A percentile compares a stretch with the other conserved stretches of the same genome.
phyloP scores from a whole-genome alignment of 2,113 vertebrate species.

The Sturnira hondurensis region DNA sequence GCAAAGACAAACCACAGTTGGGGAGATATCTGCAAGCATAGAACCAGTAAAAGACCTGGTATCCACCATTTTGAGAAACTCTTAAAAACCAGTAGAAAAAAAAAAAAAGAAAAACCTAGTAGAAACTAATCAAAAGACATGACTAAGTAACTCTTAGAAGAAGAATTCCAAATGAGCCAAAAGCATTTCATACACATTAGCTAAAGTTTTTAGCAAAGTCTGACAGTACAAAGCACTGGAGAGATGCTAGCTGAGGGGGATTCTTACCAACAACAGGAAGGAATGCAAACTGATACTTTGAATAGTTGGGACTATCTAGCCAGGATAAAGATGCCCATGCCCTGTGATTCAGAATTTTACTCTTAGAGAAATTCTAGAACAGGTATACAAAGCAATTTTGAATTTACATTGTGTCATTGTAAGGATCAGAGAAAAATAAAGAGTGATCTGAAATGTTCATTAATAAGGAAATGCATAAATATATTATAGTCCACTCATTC shows the following conservation, averaged over 20 bases:
- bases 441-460: not conserved
- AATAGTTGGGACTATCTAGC: not conserved
- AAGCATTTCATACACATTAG: not conserved
- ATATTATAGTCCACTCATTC: not conserved
- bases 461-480: not conserved
- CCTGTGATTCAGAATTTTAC: not conserved
- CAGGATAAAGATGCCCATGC: not conserved
- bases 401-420: not conserved
- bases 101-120: not conserved
- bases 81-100: not conserved
- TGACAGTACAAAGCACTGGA: not conserved
- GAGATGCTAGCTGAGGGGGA: not conserved
- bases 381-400: not conserved
- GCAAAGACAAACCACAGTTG: not conserved
- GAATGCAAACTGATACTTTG: not conserved
- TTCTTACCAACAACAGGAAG: not conserved
- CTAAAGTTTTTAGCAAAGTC: not conserved
- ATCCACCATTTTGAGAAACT: not conserved
- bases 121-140: not conserved
- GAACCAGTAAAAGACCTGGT: not conserved
- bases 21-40: not conserved
- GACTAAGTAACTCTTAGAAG: not conserved
- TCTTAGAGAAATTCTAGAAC: not conserved
- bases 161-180: not conserved
- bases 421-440: not conserved